Conservation (phyloP, 2,113 vertebrate genomes). For the Nicator chloris region DNA sequence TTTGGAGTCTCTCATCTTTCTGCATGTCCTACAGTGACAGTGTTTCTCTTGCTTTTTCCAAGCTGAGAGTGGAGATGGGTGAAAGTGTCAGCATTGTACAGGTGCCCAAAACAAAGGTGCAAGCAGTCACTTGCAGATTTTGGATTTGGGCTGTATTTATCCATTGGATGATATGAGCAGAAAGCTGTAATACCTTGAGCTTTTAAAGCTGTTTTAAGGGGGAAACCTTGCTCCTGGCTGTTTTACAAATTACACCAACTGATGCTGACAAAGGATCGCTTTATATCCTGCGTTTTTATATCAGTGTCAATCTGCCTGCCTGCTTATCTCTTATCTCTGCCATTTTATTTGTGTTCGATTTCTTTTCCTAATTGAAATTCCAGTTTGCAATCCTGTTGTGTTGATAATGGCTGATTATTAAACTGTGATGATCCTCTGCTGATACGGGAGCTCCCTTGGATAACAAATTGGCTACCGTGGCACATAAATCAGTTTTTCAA, state of each 20-base stretch:
- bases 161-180: not conserved
- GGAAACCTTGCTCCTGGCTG: not conserved
- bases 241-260: not conserved
- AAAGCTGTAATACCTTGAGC: not conserved
- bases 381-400: not conserved
- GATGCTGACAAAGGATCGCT: conserved; percentile 18
- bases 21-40: too few species aligned
- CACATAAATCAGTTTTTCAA: conserved; percentile 37
- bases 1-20: too few species aligned
- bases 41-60: not conserved
- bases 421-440: conserved; percentile 4
- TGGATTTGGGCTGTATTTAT: not conserved
- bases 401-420: conserved; percentile 33
- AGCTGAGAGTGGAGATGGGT: not conserved
- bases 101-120: not conserved
- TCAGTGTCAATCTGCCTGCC: not conserved
- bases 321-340: conserved; percentile 25
- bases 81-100: not conserved
- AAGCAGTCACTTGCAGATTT: not conserved
- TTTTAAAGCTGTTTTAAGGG: not conserved
- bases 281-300: not conserved
- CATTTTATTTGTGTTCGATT: conserved; percentile 19
- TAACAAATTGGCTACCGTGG: conserved; percentile 18
- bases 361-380: conserved; percentile 30
- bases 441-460: not conserved